Percentiles rank a stretch among this genome's conserved stretches.
Evolutionary conservation across 2,113 vertebrate species (phyloP).

Genomic region (Barnardius zonarius): DNA sequence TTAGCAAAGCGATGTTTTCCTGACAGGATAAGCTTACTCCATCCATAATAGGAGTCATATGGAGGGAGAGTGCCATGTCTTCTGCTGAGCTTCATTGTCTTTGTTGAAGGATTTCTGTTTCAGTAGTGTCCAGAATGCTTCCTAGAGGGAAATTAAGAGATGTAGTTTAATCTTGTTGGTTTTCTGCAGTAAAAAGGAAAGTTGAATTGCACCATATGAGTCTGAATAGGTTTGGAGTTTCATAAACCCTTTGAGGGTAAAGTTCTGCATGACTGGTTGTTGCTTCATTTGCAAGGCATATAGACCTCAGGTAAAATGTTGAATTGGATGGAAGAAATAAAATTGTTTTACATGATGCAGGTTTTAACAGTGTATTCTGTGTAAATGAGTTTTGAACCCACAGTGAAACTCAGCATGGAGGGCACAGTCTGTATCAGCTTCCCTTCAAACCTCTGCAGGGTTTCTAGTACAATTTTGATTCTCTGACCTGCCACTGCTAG

Average conservation of each 20-base stretch:
- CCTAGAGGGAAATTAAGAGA: neutral
- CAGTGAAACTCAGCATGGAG: neutral
- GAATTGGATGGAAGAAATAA: slow-evolving; percentile 1
- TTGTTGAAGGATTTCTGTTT: neutral
- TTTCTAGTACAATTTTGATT: neutral
- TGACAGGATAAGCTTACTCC: neutral
- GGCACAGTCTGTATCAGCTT: neutral
- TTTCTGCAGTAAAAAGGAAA: slow-evolving; percentile 4
- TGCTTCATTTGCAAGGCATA: neutral
- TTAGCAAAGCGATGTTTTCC: neutral
- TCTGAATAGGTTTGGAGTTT: neutral
- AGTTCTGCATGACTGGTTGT: neutral
- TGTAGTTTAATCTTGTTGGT: neutral
- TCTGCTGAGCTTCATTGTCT: neutral
- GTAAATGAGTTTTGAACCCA: neutral
- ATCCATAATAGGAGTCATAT: neutral
- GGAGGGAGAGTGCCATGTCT: neutral
- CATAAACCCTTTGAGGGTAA: neutral
- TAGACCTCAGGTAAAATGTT: neutral
- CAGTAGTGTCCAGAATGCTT: neutral
- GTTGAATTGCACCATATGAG: neutral
- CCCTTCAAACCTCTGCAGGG: neutral
- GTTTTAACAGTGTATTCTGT: neutral
- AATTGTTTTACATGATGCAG: neutral
- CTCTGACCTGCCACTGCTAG: neutral